These are phyloP conservation scores for Drosophila longiperda DNA, from an alignment of 2,888 invertebrate species.

Conservation along the genomic window DNA sequence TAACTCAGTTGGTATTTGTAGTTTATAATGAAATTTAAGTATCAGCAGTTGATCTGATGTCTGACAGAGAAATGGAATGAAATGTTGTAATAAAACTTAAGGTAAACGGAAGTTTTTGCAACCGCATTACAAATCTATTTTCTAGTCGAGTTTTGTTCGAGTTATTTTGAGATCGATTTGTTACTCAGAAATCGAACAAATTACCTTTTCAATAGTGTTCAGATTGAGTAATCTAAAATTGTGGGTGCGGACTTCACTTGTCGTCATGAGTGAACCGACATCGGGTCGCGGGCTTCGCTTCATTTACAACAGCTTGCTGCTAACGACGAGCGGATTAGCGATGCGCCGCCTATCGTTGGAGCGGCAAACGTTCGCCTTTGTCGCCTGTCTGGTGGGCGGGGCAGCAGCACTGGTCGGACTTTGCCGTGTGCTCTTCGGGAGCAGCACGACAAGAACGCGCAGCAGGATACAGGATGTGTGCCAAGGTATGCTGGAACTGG, in stretches of 20 bases:
- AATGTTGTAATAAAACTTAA: not conserved
- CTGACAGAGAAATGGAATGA: not conserved
- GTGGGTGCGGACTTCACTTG: not conserved
- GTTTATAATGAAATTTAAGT: not conserved
- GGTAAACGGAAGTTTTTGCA: not conserved
- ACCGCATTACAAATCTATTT: not conserved
- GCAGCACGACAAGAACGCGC: not conserved
- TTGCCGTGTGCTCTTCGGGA: conserved; percentile 44
- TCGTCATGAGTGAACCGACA: conserved; percentile 57
- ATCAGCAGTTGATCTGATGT: not conserved
- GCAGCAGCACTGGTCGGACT: conserved; percentile 68
- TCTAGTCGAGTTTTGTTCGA: not conserved
- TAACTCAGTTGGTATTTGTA: not conserved
- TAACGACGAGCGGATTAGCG: conserved; percentile 52
- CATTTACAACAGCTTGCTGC: conserved; percentile 60
- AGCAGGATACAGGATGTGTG: conserved; percentile 47
- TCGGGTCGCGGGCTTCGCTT: conserved; percentile 54
- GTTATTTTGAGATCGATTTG: not conserved
- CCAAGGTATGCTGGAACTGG: conserved; percentile 61
- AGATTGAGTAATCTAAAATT: conserved; percentile 26
- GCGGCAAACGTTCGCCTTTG: conserved; percentile 64
- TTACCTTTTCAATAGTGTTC: conserved; percentile 16
- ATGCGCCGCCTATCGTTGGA: conserved; percentile 37
- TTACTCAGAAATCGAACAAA: not conserved
- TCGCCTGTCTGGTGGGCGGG: conserved; percentile 68